Base-by-base conservation (phyloP, 2,888 invertebrate genomes). In the Pandemis cinnamomeana region DNA sequence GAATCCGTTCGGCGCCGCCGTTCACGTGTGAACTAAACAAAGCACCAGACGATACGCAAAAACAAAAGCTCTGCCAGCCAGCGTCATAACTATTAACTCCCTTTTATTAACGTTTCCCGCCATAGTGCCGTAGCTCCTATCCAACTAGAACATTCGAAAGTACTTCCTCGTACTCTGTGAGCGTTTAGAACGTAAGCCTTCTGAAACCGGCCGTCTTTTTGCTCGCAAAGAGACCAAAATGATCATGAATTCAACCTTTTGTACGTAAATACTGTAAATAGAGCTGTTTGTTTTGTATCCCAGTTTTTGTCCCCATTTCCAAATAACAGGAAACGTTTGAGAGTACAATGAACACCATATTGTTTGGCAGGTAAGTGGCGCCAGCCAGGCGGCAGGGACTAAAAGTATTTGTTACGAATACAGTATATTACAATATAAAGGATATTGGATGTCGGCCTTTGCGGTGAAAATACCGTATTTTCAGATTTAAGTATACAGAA, bases 241-340 rank as follows among this genome's bases (percentile, higher is more conserved):
- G 61, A 44, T 27, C 42, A 42, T 20, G 36, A 64, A 72, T 62
- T 61, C 51, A 66, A 41, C 53, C 67, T 58, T 68, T 68, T 58
- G 20, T n/a, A 42, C 15, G 42, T 55, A 81, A 20, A 20, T 20
- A 20, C 20, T 20, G 20, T 20, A 20, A 81, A 69, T 80, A 77
- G 73, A 83, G 58, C 58, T 58, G 79, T 86, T 85, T 81, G 81
- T 81, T 81, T 72, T 79, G 83, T 85, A 83, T 84, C 84, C 80
- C 82, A 79, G 81, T 86, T 85, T 86, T 86, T 88, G 81, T 83
- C 71, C 76, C 73, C 70, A 64, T 51, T 71, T 76, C 71, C 78
- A 75, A 84, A 83, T 83, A 82, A 83, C 85, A 84, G 86, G 84
- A 86, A 86, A 78, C 84, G 82, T 83, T 80, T 83, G 83, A 82